These are phyloP conservation scores for Cirrhinus molitorella DNA, from an alignment of 2,797 vertebrate species.

Conservation along the genomic window DNA sequence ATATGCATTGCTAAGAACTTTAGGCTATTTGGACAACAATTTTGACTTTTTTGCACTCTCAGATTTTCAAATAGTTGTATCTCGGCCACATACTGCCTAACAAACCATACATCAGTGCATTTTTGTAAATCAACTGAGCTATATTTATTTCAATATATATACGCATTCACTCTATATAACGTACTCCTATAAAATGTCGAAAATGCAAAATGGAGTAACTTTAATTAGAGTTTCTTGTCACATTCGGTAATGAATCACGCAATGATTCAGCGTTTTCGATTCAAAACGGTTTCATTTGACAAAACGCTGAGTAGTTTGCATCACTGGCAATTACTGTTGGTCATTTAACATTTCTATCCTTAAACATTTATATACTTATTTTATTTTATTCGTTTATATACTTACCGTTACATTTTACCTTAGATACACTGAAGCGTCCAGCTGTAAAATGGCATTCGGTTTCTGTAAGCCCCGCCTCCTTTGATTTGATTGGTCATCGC, in stretches of 20 bases:
- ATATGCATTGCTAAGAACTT: too few species aligned
- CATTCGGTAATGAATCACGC: background rate
- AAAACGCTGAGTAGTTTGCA: background rate
- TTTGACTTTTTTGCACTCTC: too few species aligned
- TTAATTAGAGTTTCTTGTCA: too few species aligned
- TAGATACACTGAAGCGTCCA: background rate
- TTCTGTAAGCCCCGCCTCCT: background rate
- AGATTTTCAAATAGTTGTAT: too few species aligned
- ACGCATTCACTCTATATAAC: too few species aligned
- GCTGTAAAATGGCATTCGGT: background rate
- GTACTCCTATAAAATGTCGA: background rate
- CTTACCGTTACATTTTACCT: background rate
- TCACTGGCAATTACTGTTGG: background rate
- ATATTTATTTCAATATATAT: background rate
- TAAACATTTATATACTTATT: background rate
- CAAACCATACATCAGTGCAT: too few species aligned
- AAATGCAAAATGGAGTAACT: background rate
- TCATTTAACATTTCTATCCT: background rate
- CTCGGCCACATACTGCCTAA: too few species aligned
- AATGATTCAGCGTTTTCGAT: background rate
- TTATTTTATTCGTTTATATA: background rate
- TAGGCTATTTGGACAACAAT: too few species aligned
- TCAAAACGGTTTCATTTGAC: background rate
- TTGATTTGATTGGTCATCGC: background rate
- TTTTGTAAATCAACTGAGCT: background rate